These are phyloP conservation scores for Nesogale talazaci DNA, from an alignment of 2,113 vertebrate genomes.

Conservation along the genomic window DNA sequence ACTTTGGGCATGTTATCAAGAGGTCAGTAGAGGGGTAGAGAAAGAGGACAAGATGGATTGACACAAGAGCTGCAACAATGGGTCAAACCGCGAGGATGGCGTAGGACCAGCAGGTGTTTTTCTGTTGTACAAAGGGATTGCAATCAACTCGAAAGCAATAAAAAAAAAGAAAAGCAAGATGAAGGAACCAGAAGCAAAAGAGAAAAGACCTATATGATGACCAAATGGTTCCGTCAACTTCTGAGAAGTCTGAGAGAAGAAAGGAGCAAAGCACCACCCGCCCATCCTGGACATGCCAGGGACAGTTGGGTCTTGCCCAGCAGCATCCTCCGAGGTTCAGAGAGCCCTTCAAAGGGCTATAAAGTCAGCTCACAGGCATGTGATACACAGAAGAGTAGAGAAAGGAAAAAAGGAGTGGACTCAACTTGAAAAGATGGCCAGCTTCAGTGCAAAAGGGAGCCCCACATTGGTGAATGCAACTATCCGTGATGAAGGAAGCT, in stretches of 20 bases:
- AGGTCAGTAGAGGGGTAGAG: too few relatives aligned
- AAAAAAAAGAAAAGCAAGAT: background rate
- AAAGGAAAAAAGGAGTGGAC: background rate
- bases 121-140: too few relatives aligned
- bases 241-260: conserved; percentile 12
- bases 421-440: background rate
- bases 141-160: background rate
- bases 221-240: background rate
- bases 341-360: background rate
- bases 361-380: background rate
- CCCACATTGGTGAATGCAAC: background rate
- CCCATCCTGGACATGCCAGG: background rate
- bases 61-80: too few relatives aligned
- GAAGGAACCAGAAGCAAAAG: conserved; percentile 9
- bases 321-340: background rate
- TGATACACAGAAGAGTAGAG: background rate
- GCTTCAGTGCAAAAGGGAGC: background rate
- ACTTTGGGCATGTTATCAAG: too few relatives aligned
- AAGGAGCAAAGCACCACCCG: background rate
- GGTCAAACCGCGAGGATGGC: too few relatives aligned
- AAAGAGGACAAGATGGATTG: too few relatives aligned
- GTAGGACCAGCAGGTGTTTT: too few relatives aligned
- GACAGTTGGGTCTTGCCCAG: background rate
- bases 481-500: background rate
- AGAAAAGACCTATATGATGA: background rate